Conservation (phyloP, 2,888 invertebrate genomes). For the Diarsia rubi region DNA sequence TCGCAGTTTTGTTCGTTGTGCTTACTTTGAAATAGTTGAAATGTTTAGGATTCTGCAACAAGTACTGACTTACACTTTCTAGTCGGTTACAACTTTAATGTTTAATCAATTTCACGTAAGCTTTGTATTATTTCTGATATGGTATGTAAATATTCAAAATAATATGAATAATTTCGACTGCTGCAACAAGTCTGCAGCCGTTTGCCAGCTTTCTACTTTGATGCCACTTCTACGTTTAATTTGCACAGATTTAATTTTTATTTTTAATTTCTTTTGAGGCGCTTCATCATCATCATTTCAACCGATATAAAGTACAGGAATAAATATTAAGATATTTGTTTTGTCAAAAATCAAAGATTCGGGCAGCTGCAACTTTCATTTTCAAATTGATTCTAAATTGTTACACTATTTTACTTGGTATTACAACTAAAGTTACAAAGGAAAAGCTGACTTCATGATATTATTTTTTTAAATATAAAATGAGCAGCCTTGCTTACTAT, state of each 20-base stretch:
- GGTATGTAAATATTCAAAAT: background rate
- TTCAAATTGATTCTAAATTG: too few species aligned
- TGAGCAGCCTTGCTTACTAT: constrained; percentile 6
- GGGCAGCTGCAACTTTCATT: too few species aligned
- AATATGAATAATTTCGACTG: background rate
- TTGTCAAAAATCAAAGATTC: too few species aligned
- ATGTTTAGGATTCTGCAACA: constrained; percentile 23
- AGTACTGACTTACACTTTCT: background rate
- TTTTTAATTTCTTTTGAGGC: too few species aligned
- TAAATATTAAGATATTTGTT: too few species aligned
- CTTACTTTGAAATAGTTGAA: background rate
- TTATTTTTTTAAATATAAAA: constrained; percentile 21
- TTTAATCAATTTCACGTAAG: background rate
- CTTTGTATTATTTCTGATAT: background rate
- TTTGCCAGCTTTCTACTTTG: background rate
- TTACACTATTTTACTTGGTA: background rate
- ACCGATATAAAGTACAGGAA: background rate
- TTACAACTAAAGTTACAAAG: background rate
- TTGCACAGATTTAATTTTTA: too few species aligned
- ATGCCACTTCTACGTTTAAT: background rate
- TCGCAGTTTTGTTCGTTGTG: constrained; percentile 20
- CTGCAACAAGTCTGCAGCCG: background rate
- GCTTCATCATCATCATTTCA: too few species aligned
- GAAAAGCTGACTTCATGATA: background rate
- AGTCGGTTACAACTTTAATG: background rate